Evolutionary conservation across 2,888 invertebrate species (phyloP).

Genomic region (Zele albiditarsus): DNA sequence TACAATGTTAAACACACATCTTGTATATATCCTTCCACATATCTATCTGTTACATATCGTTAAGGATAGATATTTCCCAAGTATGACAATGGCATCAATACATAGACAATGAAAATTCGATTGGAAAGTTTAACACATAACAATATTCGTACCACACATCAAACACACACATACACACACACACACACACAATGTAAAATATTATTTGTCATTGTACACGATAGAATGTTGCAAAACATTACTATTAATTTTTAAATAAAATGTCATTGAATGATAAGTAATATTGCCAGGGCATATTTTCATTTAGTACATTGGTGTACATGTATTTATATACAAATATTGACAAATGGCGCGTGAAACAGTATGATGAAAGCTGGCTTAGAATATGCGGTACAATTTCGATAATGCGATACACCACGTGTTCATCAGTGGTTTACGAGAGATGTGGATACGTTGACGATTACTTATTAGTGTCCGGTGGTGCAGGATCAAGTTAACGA

Average conservation of each 20-base stretch:
- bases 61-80: not conserved
- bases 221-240: too few relatives aligned
- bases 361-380: not conserved
- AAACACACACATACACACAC: too few relatives aligned
- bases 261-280: too few relatives aligned
- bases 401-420: slow-evolving; percentile 10
- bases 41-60: slow-evolving; percentile 1
- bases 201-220: too few relatives aligned
- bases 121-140: not conserved
- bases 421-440: slow-evolving; percentile 28
- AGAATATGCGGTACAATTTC: not conserved
- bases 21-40: slow-evolving; percentile 16
- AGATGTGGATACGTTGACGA: slow-evolving; percentile 42
- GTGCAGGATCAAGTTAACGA: slow-evolving; percentile 49
- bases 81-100: not conserved
- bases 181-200: too few relatives aligned
- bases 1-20: slow-evolving; percentile 47
- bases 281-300: not conserved
- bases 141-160: not conserved
- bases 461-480: slow-evolving; percentile 52
- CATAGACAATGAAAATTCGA: not conserved
- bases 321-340: not conserved
- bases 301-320: not conserved
- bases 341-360: slow-evolving; percentile 8
- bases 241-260: too few relatives aligned